Conservation (phyloP, 2,888 invertebrate genomes). For the Axea sp. region DNA sequence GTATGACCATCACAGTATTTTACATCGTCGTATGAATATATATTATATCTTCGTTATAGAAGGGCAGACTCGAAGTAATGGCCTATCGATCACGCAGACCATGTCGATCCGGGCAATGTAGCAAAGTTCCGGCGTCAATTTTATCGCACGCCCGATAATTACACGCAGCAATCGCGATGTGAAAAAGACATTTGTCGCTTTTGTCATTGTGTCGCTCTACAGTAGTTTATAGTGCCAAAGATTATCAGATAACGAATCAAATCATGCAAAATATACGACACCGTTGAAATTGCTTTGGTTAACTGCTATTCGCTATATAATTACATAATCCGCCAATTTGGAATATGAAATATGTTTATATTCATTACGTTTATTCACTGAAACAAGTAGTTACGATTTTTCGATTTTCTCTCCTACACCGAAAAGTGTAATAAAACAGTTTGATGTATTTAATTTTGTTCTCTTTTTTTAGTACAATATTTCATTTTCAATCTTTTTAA, state of each 20-base stretch:
- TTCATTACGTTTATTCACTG: conserved; percentile 8
- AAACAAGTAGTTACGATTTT: too few species aligned
- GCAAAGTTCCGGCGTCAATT: conserved; percentile 54
- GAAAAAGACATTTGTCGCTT: conserved; percentile 45
- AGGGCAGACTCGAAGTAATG: conserved; percentile 60
- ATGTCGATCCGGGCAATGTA: conserved; percentile 57
- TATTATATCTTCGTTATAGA: conserved; percentile 66
- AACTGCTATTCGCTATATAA: conserved; percentile 17
- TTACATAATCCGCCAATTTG: conserved; percentile 21
- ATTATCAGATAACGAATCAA: conserved; percentile 32
- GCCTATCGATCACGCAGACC: conserved; percentile 64
- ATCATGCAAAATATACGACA: conserved; percentile 28
- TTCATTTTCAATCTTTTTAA: too few species aligned
- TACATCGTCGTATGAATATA: conserved; percentile 64
- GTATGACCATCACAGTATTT: conserved; percentile 51
- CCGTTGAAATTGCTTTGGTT: conserved; percentile 28
- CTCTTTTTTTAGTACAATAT: too few species aligned
- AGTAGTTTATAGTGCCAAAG: conserved; percentile 25
- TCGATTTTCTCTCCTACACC: too few species aligned
- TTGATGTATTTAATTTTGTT: too few species aligned
- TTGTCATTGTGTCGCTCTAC: conserved; percentile 39
- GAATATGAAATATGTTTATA: not conserved
- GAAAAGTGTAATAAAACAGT: too few species aligned
- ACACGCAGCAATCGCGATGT: conserved; percentile 34
- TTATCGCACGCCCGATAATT: conserved; percentile 47